phyloP scores from a whole-genome alignment of 2,888 invertebrate genomes.

The Toxonevra muliebris region DNA sequence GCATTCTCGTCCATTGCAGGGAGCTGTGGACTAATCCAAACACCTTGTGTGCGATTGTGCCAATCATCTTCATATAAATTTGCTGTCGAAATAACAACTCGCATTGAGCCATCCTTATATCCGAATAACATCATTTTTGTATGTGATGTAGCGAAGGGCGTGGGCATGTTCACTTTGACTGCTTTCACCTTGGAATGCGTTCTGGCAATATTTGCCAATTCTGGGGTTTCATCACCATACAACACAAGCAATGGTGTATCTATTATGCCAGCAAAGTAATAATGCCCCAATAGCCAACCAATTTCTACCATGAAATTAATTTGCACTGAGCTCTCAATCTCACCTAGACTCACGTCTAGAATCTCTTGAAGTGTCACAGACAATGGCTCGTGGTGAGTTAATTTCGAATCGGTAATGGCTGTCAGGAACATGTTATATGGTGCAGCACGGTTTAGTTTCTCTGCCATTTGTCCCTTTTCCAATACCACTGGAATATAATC shows the following conservation, averaged over 20 bases:
- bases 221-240: constrained; percentile 77
- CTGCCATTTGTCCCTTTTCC: constrained; percentile 72
- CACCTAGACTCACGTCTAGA: constrained; percentile 80
- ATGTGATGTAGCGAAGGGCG: constrained; percentile 87
- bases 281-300: constrained; percentile 88
- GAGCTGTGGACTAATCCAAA: constrained; percentile 90
- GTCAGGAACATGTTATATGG: constrained; percentile 83
- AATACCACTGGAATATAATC: constrained; percentile 69
- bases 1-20: constrained; percentile 70
- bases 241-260: constrained; percentile 77
- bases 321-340: constrained; percentile 79
- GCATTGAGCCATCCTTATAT: constrained; percentile 82
- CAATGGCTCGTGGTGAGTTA: constrained; percentile 73
- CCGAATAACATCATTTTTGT: constrained; percentile 90
- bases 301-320: constrained; percentile 94
- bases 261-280: constrained; percentile 78
- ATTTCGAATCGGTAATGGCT: constrained; percentile 71
- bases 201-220: constrained; percentile 68
- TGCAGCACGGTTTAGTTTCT: constrained; percentile 72
- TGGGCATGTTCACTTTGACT: constrained; percentile 76
- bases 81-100: constrained; percentile 90
- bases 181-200: constrained; percentile 74
- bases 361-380: constrained; percentile 81
- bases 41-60: constrained; percentile 93
- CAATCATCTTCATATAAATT: constrained; percentile 93